Base-by-base conservation (phyloP, 1,140 invertebrate genomes). In the Tyrophagus putrescentiae region DNA sequence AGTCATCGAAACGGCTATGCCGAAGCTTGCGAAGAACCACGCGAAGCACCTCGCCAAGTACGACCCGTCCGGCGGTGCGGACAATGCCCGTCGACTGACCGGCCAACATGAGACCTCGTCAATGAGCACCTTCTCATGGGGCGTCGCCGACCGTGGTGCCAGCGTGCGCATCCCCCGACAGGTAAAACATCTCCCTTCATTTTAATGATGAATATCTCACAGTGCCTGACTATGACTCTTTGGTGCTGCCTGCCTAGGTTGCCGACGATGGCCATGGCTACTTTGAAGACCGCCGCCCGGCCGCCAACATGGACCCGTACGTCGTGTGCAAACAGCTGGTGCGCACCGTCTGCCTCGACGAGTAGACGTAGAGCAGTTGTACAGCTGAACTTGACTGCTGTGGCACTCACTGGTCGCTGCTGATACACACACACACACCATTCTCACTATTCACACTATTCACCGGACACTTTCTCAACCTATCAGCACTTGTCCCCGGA, bases 261-360 rank as follows among this genome's bases (percentile, higher is more conserved):
- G 41, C 39, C 3, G 87, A 90, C 66, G 84, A 89, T 1, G 84
- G 85, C 67, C 83, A 84, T 69, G 92, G 91, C 1, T 96, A 95
- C 70, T 73, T 96, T 60, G 92, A 97, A 71, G 92, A 97, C 72
- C 77, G 92, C 62, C 77, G 92, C 68, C 92, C 92, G 7, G 81
- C 89, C 3, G 92, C 90, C 62, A 96, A 96, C 73, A 89, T 86
- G 69, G 90, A 95, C 72, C 90, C 91, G 0, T 94, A 94, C 73
- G 71, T 77, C 1, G 84, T 88, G 0, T 75, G 77, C 59, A 76
- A 85, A 65, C 80, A 82, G 1, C 72, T 89, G 18, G 77, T 87
- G 53, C 78, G 82, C 62, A 88, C 84, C 16, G 76, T 76, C 54
- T 70, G 81, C 60, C 73, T 83, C 0, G 75, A 79, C 61, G 79